These are phyloP conservation scores for Callosobruchus maculatus DNA, from an alignment of 2,888 invertebrate species.

Conservation along the genomic window DNA sequence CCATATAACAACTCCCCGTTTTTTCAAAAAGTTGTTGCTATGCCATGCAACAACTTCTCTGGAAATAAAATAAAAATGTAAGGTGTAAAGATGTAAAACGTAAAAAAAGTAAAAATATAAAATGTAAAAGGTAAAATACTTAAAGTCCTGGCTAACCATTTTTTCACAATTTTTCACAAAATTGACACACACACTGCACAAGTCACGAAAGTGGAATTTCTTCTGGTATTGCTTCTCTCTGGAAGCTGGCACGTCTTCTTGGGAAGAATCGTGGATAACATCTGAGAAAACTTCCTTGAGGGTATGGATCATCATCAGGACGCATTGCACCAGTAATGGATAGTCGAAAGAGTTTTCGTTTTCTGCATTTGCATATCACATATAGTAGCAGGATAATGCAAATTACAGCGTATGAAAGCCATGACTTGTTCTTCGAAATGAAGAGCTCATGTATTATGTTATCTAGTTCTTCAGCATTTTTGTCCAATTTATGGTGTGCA, in stretches of 20 bases:
- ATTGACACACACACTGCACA: too few species aligned
- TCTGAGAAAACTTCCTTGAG: not conserved
- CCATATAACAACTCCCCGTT: too few species aligned
- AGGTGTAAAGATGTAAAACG: too few species aligned
- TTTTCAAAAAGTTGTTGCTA: too few species aligned
- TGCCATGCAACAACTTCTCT: too few species aligned
- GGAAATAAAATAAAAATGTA: too few species aligned
- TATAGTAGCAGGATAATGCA: not conserved
- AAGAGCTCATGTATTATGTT: conserved; percentile 1
- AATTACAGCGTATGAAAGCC: not conserved
- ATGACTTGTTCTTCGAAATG: not conserved
- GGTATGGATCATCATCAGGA: not conserved
- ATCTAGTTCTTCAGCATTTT: not conserved
- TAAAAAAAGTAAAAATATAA: too few species aligned
- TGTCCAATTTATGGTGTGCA: conserved; percentile 2
- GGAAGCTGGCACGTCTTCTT: not conserved
- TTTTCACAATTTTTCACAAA: too few species aligned
- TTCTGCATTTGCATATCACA: not conserved
- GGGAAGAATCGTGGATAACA: not conserved
- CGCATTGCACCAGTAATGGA: not conserved
- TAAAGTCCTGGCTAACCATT: too few species aligned
- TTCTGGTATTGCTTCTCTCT: too few species aligned
- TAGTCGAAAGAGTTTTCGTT: not conserved
- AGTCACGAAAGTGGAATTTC: too few species aligned
- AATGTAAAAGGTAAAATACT: too few species aligned